phyloP scores from a whole-genome alignment of 2,888 invertebrate species.

The Oxystoma pomonae region DNA sequence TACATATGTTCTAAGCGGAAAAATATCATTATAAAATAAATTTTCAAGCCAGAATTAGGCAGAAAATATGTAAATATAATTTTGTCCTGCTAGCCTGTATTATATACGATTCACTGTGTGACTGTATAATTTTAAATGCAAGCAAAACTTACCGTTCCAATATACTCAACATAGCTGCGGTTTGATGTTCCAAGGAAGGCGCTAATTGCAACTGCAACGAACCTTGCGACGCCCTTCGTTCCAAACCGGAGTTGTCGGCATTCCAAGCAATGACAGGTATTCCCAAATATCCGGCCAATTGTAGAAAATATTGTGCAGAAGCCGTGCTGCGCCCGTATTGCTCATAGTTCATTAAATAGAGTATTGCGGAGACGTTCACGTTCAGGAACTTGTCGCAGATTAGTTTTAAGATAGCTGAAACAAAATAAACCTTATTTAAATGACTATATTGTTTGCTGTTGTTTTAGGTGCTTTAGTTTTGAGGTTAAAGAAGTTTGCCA shows the following conservation, averaged over 20 bases:
- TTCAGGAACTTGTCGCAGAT: constrained; percentile 86
- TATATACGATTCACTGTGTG: too few relatives aligned
- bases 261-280: constrained; percentile 98
- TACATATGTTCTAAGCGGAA: too few relatives aligned
- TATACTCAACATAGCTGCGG: constrained; percentile 92
- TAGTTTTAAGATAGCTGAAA: constrained; percentile 80
- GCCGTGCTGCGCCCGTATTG: constrained; percentile 90
- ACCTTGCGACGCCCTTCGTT: constrained; percentile 70
- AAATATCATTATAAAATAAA: too few relatives aligned
- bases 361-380: constrained; percentile 85
- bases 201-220: constrained; percentile 90
- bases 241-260: constrained; percentile 91
- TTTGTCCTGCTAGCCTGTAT: too few relatives aligned
- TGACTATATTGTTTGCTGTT: too few relatives aligned
- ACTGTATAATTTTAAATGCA: too few relatives aligned
- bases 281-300: constrained; percentile 85
- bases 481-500: too few relatives aligned
- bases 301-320: constrained; percentile 90
- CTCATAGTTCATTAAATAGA: constrained; percentile 94
- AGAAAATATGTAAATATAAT: too few relatives aligned
- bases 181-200: constrained; percentile 94
- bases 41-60: too few relatives aligned
- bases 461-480: too few relatives aligned
- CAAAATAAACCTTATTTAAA: too few relatives aligned
- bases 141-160: constrained; percentile 59